Evolutionary conservation across 2,797 vertebrate species (phyloP).

Genomic region (Eremophila alpestris): DNA sequence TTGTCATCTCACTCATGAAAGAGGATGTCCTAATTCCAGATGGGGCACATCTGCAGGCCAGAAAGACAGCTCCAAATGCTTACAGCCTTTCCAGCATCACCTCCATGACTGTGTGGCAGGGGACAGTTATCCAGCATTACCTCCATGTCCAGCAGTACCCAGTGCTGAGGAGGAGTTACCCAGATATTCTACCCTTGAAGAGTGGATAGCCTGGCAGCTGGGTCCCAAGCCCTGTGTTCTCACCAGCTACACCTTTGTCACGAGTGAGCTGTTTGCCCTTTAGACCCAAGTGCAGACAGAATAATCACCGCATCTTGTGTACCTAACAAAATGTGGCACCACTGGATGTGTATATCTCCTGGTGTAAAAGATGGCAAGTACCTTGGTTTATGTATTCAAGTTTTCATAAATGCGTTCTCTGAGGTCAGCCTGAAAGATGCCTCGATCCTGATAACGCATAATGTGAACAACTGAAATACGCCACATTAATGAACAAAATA

Average conservation of each 20-base stretch:
- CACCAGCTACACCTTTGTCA: background rate
- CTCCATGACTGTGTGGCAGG: background rate
- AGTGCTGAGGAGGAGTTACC: background rate
- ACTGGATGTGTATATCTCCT: accelerated
- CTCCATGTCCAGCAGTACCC: background rate
- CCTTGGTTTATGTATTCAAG: background rate
- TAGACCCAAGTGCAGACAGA: background rate
- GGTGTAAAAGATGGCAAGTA: background rate
- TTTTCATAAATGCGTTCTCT: background rate
- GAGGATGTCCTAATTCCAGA: background rate
- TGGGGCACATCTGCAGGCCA: accelerated
- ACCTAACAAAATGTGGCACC: background rate
- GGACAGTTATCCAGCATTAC: background rate
- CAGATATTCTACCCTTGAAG: background rate
- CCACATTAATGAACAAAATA: background rate
- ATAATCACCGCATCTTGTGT: accelerated
- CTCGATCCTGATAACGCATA: background rate
- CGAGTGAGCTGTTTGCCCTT: background rate
- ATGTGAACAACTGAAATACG: background rate
- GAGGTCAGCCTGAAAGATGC: background rate
- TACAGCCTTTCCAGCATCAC: background rate
- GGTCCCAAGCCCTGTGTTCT: background rate
- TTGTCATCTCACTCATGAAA: background rate
- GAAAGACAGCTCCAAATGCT: background rate
- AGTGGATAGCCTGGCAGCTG: background rate